Evolutionary conservation across 2,888 invertebrate species (phyloP), one percentile per base, ranked within the genome.

Genomic region (Amphipyra tragopoginis): DNA sequence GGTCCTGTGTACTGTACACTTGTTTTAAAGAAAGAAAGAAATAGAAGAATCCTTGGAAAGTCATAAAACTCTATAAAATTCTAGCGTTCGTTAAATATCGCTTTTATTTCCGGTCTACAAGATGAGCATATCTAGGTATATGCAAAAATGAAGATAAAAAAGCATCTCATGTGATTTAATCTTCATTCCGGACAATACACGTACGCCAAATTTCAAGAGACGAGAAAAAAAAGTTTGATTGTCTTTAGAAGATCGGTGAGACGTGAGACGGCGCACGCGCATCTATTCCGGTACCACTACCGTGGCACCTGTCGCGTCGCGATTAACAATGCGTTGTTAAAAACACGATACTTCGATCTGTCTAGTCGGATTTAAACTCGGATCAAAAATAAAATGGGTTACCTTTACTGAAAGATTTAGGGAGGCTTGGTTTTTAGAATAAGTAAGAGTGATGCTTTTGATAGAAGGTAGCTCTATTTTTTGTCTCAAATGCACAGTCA

Each of bases 271-370:
- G n/a, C 56, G 62, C 55, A 21, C 62, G 61, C 71, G 68, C 60
- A 29, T 62, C 77, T 77, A 77, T 77, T 77, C 77, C 79, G 59
- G 79, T 57, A 70, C 21, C 54, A 36, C 70, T 63, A 38, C 59
- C 51, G 21, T 43, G 77, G 77, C 77, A 77, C 77, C 77, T 77
- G 77, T 76, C 77, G 77, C 64, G 65, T 14, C 42, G 38, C 70
- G 64, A 71, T 71, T 71, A 77, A 76, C 77, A 72, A 77, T 76
- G 72, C 79, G 61, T 10, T 58, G 59, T 61, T 63, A 72, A 71
- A 71, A 71, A 71, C 75, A 75, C 52, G 59, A 66, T 69, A 69
- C 64, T 76, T 65, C 61, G 65, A 79, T 76, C 50, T 54, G 43
- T 47, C 14, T 21, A 14, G 10, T 13, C n/a, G 9, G 21, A 36